These are phyloP conservation scores for Netelia fuscicornis DNA, from an alignment of 2,888 invertebrate species.

Conservation along the genomic window DNA sequence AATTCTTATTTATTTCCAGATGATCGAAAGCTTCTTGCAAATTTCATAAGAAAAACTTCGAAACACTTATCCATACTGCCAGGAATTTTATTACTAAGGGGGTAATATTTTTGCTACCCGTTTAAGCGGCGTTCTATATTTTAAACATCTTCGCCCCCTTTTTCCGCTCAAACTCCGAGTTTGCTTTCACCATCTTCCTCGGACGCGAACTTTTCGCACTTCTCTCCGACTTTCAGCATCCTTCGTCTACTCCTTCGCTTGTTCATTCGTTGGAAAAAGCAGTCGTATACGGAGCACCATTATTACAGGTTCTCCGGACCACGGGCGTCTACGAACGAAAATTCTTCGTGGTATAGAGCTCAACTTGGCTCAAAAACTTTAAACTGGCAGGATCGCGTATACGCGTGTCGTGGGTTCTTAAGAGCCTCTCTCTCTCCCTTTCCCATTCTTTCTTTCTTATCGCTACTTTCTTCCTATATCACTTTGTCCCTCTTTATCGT, in stretches of 20 bases:
- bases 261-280: slow-evolving; percentile 40
- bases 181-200: slow-evolving; percentile 2
- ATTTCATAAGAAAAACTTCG: not conserved
- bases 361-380: slow-evolving; percentile 54
- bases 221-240: slow-evolving; percentile 12
- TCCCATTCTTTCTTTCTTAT: not conserved
- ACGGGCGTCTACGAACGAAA: slow-evolving; percentile 31
- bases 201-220: slow-evolving; percentile 27
- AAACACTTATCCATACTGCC: not conserved
- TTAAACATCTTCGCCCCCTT: not conserved
- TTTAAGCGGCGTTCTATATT: not conserved
- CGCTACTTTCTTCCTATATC: slow-evolving; percentile 39
- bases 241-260: slow-evolving; percentile 24
- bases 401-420: slow-evolving; percentile 55
- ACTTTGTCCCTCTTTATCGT: slow-evolving; percentile 43
- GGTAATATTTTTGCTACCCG: not conserved
- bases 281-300: slow-evolving; percentile 28
- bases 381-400: slow-evolving; percentile 46
- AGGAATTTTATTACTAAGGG: not conserved
- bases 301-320: slow-evolving; percentile 42
- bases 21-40: not conserved
- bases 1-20: too few relatives aligned
- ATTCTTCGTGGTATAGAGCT: slow-evolving; percentile 36
- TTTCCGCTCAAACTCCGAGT: slow-evolving; percentile 6
- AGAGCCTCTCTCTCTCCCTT: slow-evolving; percentile 51